A percentile compares a stretch with the other conserved stretches of the same genome.
Conservation (phyloP, 2,113 vertebrate species). For the Aegypius monachus region DNA sequence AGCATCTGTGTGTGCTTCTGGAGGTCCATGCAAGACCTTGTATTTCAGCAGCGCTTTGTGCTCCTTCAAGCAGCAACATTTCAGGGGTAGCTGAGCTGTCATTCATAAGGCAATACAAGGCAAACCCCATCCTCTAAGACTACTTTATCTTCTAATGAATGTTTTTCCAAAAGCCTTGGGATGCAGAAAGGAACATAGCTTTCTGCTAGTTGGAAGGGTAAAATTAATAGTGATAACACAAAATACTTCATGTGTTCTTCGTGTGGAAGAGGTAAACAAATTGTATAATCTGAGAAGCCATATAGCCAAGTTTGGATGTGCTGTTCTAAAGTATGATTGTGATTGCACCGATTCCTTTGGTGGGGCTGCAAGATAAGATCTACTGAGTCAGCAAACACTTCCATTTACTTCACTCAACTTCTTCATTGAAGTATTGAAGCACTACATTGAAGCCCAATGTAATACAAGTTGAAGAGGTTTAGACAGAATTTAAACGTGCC, state of each 20-base stretch:
- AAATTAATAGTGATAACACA: neutral
- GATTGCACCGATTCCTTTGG: neutral
- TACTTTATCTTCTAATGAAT: neutral
- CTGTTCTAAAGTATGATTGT: neutral
- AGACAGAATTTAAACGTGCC: neutral
- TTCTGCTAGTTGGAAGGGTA: neutral
- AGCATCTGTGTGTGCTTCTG: neutral
- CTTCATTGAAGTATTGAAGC: neutral
- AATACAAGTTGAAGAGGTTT: neutral
- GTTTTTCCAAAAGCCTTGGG: neutral
- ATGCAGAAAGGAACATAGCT: neutral
- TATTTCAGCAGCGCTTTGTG: neutral
- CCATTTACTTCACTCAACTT: neutral
- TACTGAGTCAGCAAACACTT: neutral
- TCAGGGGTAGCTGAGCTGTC: neutral
- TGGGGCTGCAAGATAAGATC: neutral
- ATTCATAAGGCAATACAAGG: neutral
- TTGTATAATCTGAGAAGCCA: neutral
- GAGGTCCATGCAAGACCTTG: neutral
- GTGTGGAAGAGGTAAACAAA: neutral
- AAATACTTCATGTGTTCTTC: neutral
- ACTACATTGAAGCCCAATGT: neutral
- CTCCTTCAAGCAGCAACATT: neutral
- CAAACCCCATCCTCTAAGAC: neutral
- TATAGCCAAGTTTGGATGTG: neutral